Evolutionary conservation across 2,113 vertebrate species (phyloP).

Genomic region (Atherinomorus stipes): DNA sequence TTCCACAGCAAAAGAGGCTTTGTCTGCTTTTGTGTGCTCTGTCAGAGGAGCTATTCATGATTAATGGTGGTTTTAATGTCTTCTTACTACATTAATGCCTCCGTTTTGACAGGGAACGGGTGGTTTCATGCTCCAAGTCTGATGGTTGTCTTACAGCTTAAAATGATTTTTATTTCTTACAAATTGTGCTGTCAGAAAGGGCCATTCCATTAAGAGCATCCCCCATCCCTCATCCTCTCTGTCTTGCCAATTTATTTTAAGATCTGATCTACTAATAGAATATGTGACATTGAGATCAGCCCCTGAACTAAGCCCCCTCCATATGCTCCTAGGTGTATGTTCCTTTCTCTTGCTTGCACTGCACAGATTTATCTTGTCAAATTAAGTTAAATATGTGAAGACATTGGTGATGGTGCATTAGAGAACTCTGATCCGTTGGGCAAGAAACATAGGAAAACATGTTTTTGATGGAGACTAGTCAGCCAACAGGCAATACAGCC

Average conservation of each 20-base stretch:
- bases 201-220: slow-evolving; percentile 19
- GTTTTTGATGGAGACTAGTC: slow-evolving; percentile 66
- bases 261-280: slow-evolving; percentile 22
- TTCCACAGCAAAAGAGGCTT: slow-evolving; percentile 48
- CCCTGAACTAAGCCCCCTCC: background rate
- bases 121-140: slow-evolving; percentile 33
- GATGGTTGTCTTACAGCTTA: slow-evolving; percentile 34
- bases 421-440: slow-evolving; percentile 55
- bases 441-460: slow-evolving; percentile 59
- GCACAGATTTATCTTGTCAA: slow-evolving; percentile 23
- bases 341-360: slow-evolving; percentile 7
- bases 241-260: slow-evolving; percentile 36
- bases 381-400: slow-evolving; percentile 45
- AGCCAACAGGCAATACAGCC: slow-evolving; percentile 63
- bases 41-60: slow-evolving; percentile 65
- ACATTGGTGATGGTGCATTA: slow-evolving; percentile 48
- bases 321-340: background rate
- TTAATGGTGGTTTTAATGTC: slow-evolving; percentile 72
- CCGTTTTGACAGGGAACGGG: slow-evolving; percentile 51
- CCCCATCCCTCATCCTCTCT: background rate
- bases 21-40: slow-evolving; percentile 52
- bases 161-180: slow-evolving; percentile 40
- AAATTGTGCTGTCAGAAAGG: slow-evolving; percentile 47
- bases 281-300: slow-evolving; percentile 13
- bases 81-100: slow-evolving; percentile 62